Percentiles rank a stretch among this genome's conserved stretches.
Evolutionary conservation across 2,113 vertebrate genomes (phyloP).

Genomic region (Bubo scandiacus): DNA sequence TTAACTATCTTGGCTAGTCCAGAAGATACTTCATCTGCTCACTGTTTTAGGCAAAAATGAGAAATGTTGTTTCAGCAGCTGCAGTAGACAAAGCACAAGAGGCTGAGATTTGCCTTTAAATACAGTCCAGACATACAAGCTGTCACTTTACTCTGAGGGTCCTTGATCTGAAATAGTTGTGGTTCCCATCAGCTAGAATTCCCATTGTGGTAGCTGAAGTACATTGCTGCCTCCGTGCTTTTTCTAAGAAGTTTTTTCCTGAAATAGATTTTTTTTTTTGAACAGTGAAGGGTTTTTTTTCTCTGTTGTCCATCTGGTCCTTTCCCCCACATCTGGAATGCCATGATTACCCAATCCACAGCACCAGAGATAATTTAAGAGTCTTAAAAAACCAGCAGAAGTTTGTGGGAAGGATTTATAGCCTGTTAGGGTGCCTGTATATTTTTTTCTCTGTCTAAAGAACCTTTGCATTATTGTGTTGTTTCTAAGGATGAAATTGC

Average conservation of each 20-base stretch:
- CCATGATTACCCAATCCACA: constrained; percentile 32
- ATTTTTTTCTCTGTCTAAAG: background rate
- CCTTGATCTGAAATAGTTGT: constrained; percentile 21
- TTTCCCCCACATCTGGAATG: constrained; percentile 22
- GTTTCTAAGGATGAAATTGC: background rate
- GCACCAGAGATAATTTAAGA: constrained; percentile 22
- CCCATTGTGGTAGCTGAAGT: background rate
- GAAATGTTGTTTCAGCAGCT: background rate
- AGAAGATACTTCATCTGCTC: background rate
- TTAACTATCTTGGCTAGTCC: background rate
- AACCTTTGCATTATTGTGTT: background rate
- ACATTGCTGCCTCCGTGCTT: background rate
- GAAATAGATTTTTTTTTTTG: background rate
- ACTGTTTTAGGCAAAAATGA: background rate
- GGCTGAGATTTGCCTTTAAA: background rate
- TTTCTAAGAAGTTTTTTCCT: background rate
- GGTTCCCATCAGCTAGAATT: constrained; percentile 9
- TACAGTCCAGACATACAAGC: background rate
- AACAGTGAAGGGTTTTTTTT: background rate
- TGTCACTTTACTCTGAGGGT: background rate
- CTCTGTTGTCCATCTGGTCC: background rate
- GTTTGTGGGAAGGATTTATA: constrained; percentile 12
- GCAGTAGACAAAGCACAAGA: background rate
- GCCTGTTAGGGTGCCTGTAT: background rate
- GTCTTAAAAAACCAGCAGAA: background rate